Conservation (phyloP, 2,797 vertebrate species). For the Denticeps clupeoides region DNA sequence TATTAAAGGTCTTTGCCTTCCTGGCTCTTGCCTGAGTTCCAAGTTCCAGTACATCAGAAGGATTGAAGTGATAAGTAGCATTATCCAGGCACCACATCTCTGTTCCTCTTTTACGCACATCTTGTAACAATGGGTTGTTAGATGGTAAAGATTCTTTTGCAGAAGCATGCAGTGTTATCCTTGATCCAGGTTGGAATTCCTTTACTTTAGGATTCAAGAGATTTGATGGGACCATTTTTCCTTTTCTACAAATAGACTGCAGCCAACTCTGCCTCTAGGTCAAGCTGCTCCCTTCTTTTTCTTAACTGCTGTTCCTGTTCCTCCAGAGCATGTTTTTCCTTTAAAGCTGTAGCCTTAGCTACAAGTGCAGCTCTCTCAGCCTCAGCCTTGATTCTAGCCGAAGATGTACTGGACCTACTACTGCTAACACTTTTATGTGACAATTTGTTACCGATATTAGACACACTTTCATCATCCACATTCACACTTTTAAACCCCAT, state of each 20-base stretch:
- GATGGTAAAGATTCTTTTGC: not conserved
- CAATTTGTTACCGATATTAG: no score
- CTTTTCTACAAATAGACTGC: not conserved
- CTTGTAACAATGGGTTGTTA: not conserved
- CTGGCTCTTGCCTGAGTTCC: not conserved
- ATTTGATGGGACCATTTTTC: not conserved
- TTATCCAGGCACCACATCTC: no score
- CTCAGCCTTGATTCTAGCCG: not conserved
- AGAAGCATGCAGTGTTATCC: not conserved
- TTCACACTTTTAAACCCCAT: not conserved
- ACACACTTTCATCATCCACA: no score
- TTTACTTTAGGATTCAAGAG: not conserved
- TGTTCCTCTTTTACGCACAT: not conserved
- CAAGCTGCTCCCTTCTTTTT: not conserved
- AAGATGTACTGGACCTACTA: conserved; percentile 1
- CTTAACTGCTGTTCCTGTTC: conserved; percentile 4
- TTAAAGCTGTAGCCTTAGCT: not conserved
- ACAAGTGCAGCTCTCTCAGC: not conserved
- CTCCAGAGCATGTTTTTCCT: conserved; percentile 1
- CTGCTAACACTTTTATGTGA: no score
- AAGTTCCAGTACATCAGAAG: not conserved
- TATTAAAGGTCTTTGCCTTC: not conserved
- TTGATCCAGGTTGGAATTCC: not conserved
- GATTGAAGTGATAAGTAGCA: not conserved
- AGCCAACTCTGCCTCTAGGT: not conserved